Conservation (phyloP, 1,140 invertebrate genomes). For the Whitmania pigra region DNA sequence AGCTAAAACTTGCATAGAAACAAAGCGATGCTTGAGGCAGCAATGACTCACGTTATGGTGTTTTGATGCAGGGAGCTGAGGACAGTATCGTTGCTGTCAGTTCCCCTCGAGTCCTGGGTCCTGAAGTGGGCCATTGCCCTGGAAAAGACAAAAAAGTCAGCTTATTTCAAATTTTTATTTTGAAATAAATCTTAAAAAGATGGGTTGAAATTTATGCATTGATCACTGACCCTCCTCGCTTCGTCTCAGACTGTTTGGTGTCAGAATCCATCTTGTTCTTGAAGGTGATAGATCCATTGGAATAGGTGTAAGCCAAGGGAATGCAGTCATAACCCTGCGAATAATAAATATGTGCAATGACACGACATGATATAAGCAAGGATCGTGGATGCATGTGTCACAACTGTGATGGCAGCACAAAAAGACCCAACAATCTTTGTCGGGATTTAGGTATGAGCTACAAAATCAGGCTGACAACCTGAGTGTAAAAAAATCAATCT, state of each 20-base stretch:
- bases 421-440: not conserved
- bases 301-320: not conserved
- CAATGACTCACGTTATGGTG: slow-evolving; percentile 72
- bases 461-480: not conserved
- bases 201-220: not conserved
- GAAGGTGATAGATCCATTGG: slow-evolving; percentile 1
- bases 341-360: too few species aligned
- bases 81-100: slow-evolving; percentile 52
- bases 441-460: not conserved
- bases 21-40: not conserved
- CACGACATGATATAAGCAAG: not conserved
- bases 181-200: not conserved
- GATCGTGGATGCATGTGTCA: not conserved
- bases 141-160: not conserved
- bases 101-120: slow-evolving; percentile 78
- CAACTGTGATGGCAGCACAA: too few species aligned
- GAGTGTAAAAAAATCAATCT: slow-evolving; percentile 29
- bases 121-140: slow-evolving; percentile 91
- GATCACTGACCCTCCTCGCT: not conserved
- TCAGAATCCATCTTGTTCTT: slow-evolving; percentile 10
- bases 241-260: slow-evolving; percentile 9
- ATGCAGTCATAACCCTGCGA: slow-evolving; percentile 3
- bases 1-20: too few species aligned
- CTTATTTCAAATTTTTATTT: too few species aligned
- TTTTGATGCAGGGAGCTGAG: slow-evolving; percentile 95